phyloP scores from a whole-genome alignment of 2,797 vertebrate species.

The Champsocephalus esox region DNA sequence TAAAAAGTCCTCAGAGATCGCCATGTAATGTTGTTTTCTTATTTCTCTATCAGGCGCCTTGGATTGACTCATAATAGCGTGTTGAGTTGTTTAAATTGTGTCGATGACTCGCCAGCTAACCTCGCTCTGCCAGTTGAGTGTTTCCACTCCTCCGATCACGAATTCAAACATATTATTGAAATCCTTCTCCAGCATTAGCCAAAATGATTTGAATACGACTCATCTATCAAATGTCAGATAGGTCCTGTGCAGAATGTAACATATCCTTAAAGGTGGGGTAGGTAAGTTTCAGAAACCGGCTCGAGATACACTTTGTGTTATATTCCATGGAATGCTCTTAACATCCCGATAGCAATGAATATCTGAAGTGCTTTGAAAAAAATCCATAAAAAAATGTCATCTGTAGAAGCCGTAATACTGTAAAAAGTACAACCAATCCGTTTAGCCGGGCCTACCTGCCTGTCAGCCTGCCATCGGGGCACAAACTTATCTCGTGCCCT shows the following conservation, averaged over 20 bases:
- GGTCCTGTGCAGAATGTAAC: background rate
- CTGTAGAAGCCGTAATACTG: no score
- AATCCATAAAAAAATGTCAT: no score
- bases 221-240: background rate
- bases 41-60: background rate
- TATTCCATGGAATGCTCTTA: no score
- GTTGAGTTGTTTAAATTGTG: conserved; percentile 23
- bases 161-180: conserved; percentile 44
- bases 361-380: no score
- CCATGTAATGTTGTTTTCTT: background rate
- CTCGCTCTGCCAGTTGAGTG: conserved; percentile 37
- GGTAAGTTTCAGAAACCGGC: no score
- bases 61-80: background rate
- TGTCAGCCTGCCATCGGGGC: no score
- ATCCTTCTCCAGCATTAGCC: conserved; percentile 36
- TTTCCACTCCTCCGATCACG: conserved; percentile 27
- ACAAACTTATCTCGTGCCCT: no score
- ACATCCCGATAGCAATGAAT: no score
- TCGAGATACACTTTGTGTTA: no score
- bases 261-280: background rate
- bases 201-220: background rate
- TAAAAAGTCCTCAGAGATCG: conserved; percentile 11
- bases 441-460: no score
- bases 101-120: conserved; percentile 11
- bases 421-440: no score